A percentile compares a stretch with the other conserved stretches of the same genome.
phyloP scores from a whole-genome alignment of 2,797 vertebrate genomes.

The Cyclopterus lumpus region DNA sequence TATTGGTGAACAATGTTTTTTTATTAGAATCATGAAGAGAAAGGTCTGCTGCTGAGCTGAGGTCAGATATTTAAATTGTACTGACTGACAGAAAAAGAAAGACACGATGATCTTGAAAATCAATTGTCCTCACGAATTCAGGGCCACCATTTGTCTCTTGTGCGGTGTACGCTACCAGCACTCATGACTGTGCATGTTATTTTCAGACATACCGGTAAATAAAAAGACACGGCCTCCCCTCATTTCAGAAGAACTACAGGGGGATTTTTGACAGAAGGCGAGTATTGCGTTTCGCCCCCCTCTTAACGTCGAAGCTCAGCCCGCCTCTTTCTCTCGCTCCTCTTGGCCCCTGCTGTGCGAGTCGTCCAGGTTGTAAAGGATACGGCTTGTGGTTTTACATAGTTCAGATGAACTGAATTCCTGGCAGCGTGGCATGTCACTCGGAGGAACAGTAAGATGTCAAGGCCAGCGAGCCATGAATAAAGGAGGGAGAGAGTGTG shows the following conservation, averaged over 20 bases:
- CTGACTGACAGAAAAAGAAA: not conserved
- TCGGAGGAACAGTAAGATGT: slow-evolving; percentile 66
- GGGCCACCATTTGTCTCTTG: slow-evolving; percentile 17
- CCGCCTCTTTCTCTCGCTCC: slow-evolving; percentile 40
- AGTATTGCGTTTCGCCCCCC: slow-evolving; percentile 19
- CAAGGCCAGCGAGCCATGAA: slow-evolving; percentile 49
- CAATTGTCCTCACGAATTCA: slow-evolving; percentile 1
- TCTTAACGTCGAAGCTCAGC: slow-evolving; percentile 27
- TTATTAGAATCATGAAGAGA: not conserved
- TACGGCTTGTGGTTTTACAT: slow-evolving; percentile 65
- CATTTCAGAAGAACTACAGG: slow-evolving; percentile 37
- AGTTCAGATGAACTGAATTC: slow-evolving; percentile 73
- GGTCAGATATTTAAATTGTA: slow-evolving; percentile 1
- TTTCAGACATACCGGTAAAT: slow-evolving; percentile 32
- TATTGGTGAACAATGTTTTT: too few species aligned
- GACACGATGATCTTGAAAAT: slow-evolving; percentile 7
- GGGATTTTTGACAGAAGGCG: slow-evolving; percentile 40
- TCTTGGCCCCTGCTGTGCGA: slow-evolving; percentile 29
- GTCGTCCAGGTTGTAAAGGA: slow-evolving; percentile 68
- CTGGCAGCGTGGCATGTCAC: slow-evolving; percentile 62
- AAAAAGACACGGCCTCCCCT: slow-evolving; percentile 21
- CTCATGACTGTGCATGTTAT: slow-evolving; percentile 22
- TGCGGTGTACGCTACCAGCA: not conserved
- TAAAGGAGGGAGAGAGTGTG: slow-evolving; percentile 38
- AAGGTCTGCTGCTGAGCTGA: not conserved